Conservation (phyloP, 2,797 vertebrate species). For the Apogon talboti region DNA sequence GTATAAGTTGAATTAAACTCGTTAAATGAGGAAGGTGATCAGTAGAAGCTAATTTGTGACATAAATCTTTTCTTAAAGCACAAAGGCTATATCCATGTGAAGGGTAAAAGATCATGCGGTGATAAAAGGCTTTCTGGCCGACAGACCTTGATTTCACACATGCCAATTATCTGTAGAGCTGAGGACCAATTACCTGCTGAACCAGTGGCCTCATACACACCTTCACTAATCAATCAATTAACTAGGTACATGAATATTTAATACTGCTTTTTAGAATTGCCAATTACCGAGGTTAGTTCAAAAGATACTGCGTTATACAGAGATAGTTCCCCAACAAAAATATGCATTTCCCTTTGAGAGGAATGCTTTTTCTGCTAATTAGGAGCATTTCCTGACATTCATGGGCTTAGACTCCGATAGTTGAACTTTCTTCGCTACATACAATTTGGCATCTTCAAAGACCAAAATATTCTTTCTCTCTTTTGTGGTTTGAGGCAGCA, state of each 20-base stretch:
- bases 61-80: conserved; percentile 33
- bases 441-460: conserved; percentile 66
- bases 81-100: conserved; percentile 42
- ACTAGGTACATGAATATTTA: conserved; percentile 80
- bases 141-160: conserved; percentile 70
- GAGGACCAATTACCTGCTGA: conserved; percentile 79
- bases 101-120: conserved; percentile 57
- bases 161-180: conserved; percentile 75
- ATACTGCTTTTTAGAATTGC: conserved; percentile 69
- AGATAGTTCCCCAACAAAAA: conserved; percentile 53
- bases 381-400: conserved; percentile 53
- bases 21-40: conserved; percentile 37
- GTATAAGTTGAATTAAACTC: conserved; percentile 31
- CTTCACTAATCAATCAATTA: conserved; percentile 82
- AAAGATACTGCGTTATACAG: conserved; percentile 38
- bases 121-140: conserved; percentile 65
- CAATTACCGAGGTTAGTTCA: conserved; percentile 71
- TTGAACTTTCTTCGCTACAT: conserved; percentile 53
- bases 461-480: conserved; percentile 53
- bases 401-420: conserved; percentile 39
- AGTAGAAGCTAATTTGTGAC: conserved; percentile 39
- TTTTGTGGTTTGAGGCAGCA: conserved; percentile 59
- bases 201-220: conserved; percentile 72
- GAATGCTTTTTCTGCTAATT: conserved; percentile 54
- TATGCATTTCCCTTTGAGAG: conserved; percentile 27